phyloP scores from a whole-genome alignment of 2,113 vertebrate genomes.

The Hystrix brachyura region DNA sequence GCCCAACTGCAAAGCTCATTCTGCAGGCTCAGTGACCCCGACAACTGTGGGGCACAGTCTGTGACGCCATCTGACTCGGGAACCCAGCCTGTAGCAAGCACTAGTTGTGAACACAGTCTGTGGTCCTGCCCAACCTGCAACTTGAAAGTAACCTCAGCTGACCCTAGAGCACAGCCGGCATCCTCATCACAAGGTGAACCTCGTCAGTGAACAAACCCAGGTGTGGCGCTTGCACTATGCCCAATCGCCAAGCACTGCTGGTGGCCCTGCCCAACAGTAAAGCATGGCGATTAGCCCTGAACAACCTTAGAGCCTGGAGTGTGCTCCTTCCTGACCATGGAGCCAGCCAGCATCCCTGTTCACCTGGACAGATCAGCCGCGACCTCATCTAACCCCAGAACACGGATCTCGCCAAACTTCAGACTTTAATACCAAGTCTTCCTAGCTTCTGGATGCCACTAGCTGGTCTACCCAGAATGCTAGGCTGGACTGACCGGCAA shows the following conservation, averaged over 20 bases:
- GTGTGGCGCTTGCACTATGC: background rate
- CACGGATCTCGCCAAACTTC: background rate
- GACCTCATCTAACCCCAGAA: background rate
- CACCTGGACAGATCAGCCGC: background rate
- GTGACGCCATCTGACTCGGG: background rate
- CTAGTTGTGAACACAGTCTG: background rate
- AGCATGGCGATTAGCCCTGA: background rate
- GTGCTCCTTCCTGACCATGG: background rate
- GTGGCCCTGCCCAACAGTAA: background rate
- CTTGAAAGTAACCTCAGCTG: background rate
- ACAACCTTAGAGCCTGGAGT: background rate
- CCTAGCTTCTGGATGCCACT: background rate
- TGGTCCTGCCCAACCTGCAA: background rate
- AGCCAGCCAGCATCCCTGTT: too few species aligned
- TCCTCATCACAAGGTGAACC: background rate
- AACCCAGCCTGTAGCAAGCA: background rate
- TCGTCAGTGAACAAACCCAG: background rate
- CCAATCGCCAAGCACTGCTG: too few species aligned
- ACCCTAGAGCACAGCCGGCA: background rate
- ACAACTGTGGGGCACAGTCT: too few species aligned
- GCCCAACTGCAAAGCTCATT: background rate
- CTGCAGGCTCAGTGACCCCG: background rate
- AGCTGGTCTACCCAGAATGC: background rate
- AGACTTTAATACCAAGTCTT: background rate
- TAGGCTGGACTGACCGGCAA: background rate